Evolutionary conservation across 2,113 vertebrate species (phyloP).

Genomic region (Dromaius novaehollandiae): DNA sequence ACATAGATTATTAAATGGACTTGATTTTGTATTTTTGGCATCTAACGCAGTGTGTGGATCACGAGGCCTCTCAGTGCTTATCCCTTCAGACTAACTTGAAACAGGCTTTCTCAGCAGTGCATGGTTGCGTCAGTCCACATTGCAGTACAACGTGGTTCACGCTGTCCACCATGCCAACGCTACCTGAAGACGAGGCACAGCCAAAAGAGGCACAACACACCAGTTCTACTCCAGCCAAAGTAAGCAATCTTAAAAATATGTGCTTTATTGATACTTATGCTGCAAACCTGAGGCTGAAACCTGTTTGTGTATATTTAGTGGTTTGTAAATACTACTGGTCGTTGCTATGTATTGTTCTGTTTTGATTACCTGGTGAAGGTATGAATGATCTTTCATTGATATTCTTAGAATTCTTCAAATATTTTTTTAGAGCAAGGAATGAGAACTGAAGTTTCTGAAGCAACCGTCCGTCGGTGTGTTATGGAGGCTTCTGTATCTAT

Average conservation of each 20-base stretch:
- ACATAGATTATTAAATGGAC: constrained; percentile 57
- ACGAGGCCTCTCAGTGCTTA: constrained; percentile 55
- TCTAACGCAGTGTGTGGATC: constrained; percentile 72
- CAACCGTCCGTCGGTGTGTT: neutral
- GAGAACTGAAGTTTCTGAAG: neutral
- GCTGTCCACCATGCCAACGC: constrained; percentile 86
- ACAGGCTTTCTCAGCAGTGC: constrained; percentile 46
- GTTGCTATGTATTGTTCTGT: neutral
- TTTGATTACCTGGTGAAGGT: neutral
- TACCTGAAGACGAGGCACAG: constrained; percentile 91
- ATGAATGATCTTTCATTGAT: neutral
- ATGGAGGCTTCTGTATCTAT: neutral
- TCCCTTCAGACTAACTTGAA: constrained; percentile 66
- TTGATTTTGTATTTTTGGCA: constrained; percentile 77
- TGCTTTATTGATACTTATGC: neutral
- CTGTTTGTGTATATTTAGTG: neutral
- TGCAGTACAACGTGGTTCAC: constrained; percentile 53
- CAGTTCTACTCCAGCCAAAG: constrained; percentile 78
- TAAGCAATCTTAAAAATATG: constrained; percentile 58
- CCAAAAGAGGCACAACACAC: constrained; percentile 83
- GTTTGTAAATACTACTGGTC: neutral
- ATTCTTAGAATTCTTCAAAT: neutral
- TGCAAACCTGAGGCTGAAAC: constrained; percentile 12
- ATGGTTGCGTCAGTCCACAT: constrained; percentile 44
- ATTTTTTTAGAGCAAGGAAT: neutral